Evolutionary conservation across 2,797 vertebrate species (phyloP).

Genomic region (Falco novaeseelandiae): DNA sequence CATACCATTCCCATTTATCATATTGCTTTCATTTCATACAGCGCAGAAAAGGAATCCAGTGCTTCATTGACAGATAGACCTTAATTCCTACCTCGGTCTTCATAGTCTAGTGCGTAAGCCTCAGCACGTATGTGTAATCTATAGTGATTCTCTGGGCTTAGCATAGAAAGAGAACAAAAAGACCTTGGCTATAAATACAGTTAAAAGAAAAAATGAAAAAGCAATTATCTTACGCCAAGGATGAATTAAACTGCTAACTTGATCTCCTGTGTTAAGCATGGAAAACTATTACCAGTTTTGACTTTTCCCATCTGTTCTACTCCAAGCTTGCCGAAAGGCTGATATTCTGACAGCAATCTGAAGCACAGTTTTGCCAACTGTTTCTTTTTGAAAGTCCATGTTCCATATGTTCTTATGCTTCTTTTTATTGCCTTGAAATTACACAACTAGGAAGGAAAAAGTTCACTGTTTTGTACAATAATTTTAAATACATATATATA

Average conservation of each 20-base stretch:
- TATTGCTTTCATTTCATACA: neutral
- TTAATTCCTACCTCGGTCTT: neutral
- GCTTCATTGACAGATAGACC: neutral
- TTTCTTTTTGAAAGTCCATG: constrained; percentile 41
- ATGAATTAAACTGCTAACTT: constrained; percentile 33
- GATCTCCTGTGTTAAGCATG: neutral
- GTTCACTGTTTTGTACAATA: neutral
- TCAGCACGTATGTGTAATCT: neutral
- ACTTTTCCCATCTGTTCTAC: constrained; percentile 68
- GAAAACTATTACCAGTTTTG: constrained; percentile 63
- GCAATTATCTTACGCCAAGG: neutral
- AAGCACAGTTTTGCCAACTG: constrained; percentile 42
- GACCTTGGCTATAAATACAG: neutral
- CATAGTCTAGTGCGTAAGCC: neutral
- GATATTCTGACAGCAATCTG: constrained; percentile 66
- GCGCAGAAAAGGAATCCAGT: neutral
- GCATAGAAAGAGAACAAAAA: neutral
- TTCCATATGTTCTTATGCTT: constrained; percentile 60
- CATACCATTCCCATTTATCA: neutral
- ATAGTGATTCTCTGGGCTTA: neutral
- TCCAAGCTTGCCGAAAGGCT: constrained; percentile 51
- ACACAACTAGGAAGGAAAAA: neutral
- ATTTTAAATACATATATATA: neutral
- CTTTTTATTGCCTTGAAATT: constrained; percentile 31
- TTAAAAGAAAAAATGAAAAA: neutral